These are phyloP conservation scores for Cotesia glomerata DNA, from an alignment of 1,140 invertebrate genomes.

Conservation along the genomic window DNA sequence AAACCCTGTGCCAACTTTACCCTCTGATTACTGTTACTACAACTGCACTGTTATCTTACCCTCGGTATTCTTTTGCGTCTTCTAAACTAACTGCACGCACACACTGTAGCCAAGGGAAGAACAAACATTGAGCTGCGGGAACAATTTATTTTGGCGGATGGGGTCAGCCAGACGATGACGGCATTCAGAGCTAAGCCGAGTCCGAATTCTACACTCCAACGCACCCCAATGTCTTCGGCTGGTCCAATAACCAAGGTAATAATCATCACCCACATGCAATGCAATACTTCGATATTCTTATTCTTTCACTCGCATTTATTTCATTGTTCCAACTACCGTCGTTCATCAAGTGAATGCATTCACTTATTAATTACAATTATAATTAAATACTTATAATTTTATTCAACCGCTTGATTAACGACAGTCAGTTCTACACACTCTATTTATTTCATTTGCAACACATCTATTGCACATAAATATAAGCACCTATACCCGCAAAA, in stretches of 20 bases:
- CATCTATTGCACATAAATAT: conserved; percentile 33
- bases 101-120: conserved; percentile 92
- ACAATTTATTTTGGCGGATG: conserved; percentile 97
- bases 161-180: conserved; percentile 96
- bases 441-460: conserved; percentile 29
- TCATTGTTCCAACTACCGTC: background rate
- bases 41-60: conserved; percentile 28
- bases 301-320: background rate
- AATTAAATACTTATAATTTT: no score
- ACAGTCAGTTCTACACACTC: background rate
- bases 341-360: no score
- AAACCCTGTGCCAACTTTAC: background rate
- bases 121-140: conserved; percentile 99
- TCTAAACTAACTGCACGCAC: conserved; percentile 62
- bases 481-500: conserved; percentile 25
- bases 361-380: no score
- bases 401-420: no score
- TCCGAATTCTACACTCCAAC: conserved; percentile 73
- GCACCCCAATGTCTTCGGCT: conserved; percentile 69
- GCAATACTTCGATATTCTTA: background rate
- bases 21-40: conserved; percentile 7
- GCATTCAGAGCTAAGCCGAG: conserved; percentile 90
- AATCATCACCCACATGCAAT: conserved; percentile 18
- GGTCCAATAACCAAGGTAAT: conserved; percentile 94
- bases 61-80: conserved; percentile 48